These are phyloP conservation scores for Sebastes taczanowskii DNA, from an alignment of 2,797 vertebrate species.

Conservation along the genomic window DNA sequence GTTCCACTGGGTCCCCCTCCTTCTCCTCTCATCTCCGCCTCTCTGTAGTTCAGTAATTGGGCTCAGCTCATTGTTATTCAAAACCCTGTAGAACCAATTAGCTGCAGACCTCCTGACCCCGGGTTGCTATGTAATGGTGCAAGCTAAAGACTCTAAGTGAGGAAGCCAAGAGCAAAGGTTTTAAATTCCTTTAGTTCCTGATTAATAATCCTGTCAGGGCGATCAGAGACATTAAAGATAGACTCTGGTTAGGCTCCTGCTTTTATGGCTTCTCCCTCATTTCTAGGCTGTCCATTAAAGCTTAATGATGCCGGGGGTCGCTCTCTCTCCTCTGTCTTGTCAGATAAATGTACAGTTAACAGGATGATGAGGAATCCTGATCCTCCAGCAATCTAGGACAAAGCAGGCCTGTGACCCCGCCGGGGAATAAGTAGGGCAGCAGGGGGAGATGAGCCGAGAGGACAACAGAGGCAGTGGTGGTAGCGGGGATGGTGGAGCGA, in stretches of 20 bases:
- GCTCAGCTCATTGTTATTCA: slow-evolving; percentile 83
- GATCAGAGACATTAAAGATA: slow-evolving; percentile 94
- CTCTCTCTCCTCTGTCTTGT: slow-evolving; percentile 92
- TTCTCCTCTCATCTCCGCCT: slow-evolving; percentile 69
- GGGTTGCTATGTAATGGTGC: slow-evolving; percentile 81
- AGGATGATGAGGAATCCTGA: slow-evolving; percentile 95
- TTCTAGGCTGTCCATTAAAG: slow-evolving; percentile 95
- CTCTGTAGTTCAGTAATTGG: slow-evolving; percentile 85
- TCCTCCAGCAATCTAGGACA: slow-evolving; percentile 80
- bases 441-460: slow-evolving; percentile 25
- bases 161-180: slow-evolving; percentile 87
- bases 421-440: slow-evolving; percentile 62
- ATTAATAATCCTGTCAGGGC: slow-evolving; percentile 96
- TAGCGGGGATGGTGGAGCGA: slow-evolving; percentile 43
- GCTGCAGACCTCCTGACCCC: slow-evolving; percentile 83
- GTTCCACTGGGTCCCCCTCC: slow-evolving; percentile 71
- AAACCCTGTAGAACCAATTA: slow-evolving; percentile 91
- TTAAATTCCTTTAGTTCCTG: slow-evolving; percentile 92
- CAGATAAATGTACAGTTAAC: slow-evolving; percentile 98
- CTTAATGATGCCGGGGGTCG: slow-evolving; percentile 92
- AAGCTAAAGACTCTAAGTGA: slow-evolving; percentile 83
- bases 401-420: slow-evolving; percentile 78
- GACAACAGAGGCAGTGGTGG: slow-evolving; percentile 22
- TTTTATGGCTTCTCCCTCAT: slow-evolving; percentile 84
- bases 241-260: slow-evolving; percentile 83